Evolutionary conservation across 2,888 invertebrate genomes (phyloP).

Genomic region (Acronicta psi): DNA sequence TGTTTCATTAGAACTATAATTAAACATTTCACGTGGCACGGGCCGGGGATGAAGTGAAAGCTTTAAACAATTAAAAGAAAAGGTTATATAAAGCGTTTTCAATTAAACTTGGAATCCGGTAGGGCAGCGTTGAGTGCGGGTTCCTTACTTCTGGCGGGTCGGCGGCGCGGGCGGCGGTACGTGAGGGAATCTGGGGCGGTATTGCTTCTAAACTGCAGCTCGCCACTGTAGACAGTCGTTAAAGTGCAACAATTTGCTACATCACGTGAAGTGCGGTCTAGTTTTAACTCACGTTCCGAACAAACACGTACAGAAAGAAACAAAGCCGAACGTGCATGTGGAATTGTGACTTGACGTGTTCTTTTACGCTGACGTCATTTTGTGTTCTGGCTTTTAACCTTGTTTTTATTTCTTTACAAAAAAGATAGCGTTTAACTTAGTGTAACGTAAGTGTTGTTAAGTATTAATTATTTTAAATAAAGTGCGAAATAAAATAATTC

Average conservation of each 20-base stretch:
- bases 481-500: too few species aligned
- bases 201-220: constrained; percentile 70
- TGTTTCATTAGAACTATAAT: constrained; percentile 64
- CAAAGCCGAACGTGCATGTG: constrained; percentile 39
- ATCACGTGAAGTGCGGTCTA: constrained; percentile 64
- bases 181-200: constrained; percentile 75
- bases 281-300: constrained; percentile 60
- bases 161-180: constrained; percentile 56
- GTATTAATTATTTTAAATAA: too few species aligned
- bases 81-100: constrained; percentile 81
- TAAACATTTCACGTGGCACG: constrained; percentile 62
- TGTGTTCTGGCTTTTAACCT: constrained; percentile 13
- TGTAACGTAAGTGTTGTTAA: too few species aligned
- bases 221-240: constrained; percentile 69
- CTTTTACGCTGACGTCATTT: constrained; percentile 20
- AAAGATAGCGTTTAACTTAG: too few species aligned
- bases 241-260: constrained; percentile 80
- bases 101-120: constrained; percentile 84
- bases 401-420: constrained; percentile 10
- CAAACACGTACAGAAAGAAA: constrained; percentile 55
- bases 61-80: constrained; percentile 81
- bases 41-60: constrained; percentile 61
- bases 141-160: constrained; percentile 66
- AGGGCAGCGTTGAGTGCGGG: constrained; percentile 70
- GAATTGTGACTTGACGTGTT: constrained; percentile 37